These are phyloP conservation scores for Syrphus vitripennis DNA, from an alignment of 2,888 invertebrate species.

Conservation along the genomic window DNA sequence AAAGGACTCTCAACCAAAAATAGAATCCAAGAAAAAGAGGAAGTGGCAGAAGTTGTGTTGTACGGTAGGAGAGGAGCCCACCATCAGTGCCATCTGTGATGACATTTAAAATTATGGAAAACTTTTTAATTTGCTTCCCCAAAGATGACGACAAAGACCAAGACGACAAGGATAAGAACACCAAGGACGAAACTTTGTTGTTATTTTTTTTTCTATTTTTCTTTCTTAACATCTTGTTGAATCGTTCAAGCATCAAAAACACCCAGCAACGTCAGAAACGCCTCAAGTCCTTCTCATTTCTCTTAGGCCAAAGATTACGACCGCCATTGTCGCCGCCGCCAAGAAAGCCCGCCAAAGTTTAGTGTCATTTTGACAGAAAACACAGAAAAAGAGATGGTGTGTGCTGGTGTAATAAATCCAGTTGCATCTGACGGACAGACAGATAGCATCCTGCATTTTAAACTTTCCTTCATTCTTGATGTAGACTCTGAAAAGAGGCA, in stretches of 20 bases:
- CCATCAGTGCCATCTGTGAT: constrained; percentile 51
- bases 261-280: constrained; percentile 21
- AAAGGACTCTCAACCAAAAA: constrained; percentile 32
- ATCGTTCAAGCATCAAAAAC: constrained; percentile 52
- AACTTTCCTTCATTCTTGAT: constrained; percentile 19
- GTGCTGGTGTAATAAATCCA: constrained; percentile 41
- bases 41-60: constrained; percentile 7
- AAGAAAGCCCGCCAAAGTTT: constrained; percentile 29
- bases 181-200: constrained; percentile 1
- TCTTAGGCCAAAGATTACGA: constrained; percentile 40
- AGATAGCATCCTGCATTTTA: constrained; percentile 56
- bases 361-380: constrained; percentile 34
- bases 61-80: not conserved
- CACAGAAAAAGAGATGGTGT: not conserved
- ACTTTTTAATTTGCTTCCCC: constrained; percentile 58
- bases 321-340: not conserved
- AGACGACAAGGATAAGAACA: not conserved
- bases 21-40: not conserved
- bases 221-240: constrained; percentile 52
- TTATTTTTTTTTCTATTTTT: not conserved
- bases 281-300: constrained; percentile 27
- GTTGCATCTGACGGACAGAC: constrained; percentile 54
- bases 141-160: constrained; percentile 1
- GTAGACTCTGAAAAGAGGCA: too few relatives aligned
- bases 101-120: constrained; percentile 69